Evolutionary conservation across 1,140 invertebrate genomes (phyloP), one percentile per base, ranked within the genome.

Genomic region (Popillia japonica): DNA sequence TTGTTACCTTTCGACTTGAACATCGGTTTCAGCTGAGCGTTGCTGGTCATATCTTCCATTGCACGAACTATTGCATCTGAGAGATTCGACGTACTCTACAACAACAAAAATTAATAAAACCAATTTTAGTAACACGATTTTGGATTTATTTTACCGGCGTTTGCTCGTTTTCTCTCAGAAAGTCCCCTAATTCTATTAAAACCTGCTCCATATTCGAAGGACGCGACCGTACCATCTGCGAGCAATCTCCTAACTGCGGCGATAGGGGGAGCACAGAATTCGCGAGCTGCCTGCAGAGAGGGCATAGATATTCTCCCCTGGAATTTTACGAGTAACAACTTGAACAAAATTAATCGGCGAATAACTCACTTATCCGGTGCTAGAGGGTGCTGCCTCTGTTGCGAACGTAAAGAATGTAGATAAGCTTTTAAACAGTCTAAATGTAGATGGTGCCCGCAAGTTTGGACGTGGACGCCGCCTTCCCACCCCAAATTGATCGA

Each of bases 391-490:
- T 92, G 92, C 11, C 94, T 88, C 83, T 94, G 93, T 80, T 94
- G 93, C 80, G 90, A 92, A 74, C 92, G 90, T 59, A 98, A 88
- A 6, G 96, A 96, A 78, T 92, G 90, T 68, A 97, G 88, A 88
- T 98, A 99, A 0, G 95, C 93, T 85, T 94, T 93, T 80, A 97
- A 91, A 87, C 97, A 99, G 84, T 96, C 95, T 76, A 98, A 89
- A 88, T 99, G 97, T 41, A 99, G 88, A 87, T 98, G 96, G 88
- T 99, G 97, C 10, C 97, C 97, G 89, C 97, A 99, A 0, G 96
- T 97, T 88, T 97, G 95, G n/a, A 97, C 95, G 86, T 96, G 93
- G 20, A 98, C 95, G 40, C 97, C 97, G 78, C 95, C 96, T 86
- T 97, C 95, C 93, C 95, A 98, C 3, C 96, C 96, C 81, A 95